Evolutionary conservation across 2,113 vertebrate genomes (phyloP), one percentile per base, ranked within the genome.

Genomic region (Oenanthe oenanthe): DNA sequence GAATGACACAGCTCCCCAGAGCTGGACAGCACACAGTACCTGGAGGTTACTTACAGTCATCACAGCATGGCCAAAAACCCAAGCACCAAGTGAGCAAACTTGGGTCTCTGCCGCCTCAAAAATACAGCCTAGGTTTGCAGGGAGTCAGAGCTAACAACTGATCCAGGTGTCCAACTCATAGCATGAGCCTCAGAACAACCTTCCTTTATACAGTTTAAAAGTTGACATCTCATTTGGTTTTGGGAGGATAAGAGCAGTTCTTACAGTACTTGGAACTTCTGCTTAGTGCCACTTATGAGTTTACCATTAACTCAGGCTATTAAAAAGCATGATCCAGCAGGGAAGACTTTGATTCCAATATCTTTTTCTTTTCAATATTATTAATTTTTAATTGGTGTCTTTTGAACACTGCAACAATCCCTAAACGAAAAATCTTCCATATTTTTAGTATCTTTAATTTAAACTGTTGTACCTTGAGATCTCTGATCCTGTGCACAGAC

Each of bases 11-110:
- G 12, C 3, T 38, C 17, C 36, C 42, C 47, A 54, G 25, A 42
- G 19, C 32, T 18, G 6, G 26, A 66, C 38, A 66, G 38, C 24
- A 21, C 4, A 5, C 1, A 6, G 18, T 6, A 19, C 22, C 54
- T 53, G 20, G 21, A 86, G 17, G 12, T 32, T 12, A 18, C 21
- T 38, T 14, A 9, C 1, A 48, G 38, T 2, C 24, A 32, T 6
- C 48, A 17, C 2, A 62, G 76, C 24, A 31, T 1, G 7, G 65
- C 40, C 45, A 74, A 61, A 60, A 53, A 0, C 38, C 54, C 7
- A 3, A 12, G 38, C 10, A 7, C 12, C 15, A 28, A 25, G 28
- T 1, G 34, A 57, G 13, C 3, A 19, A 71, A 5, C 26, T 4
- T 25, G 19, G 15, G 16, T 61, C 17, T 86, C 43, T 22, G 12